Evolutionary conservation across 2,113 vertebrate species (phyloP).

Genomic region (Paradisaea rubra): DNA sequence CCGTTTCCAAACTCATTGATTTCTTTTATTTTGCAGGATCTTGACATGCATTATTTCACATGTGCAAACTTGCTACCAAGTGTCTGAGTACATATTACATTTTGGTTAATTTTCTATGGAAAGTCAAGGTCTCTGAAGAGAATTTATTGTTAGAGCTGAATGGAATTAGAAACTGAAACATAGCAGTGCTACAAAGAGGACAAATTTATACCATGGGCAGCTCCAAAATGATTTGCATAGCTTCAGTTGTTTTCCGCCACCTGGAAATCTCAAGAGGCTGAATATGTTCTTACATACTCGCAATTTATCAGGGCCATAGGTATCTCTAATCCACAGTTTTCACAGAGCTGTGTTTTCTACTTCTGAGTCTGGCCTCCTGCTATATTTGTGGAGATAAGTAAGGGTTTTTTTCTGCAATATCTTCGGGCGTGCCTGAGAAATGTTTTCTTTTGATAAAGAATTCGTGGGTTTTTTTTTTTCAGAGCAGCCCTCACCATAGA

Average conservation of each 20-base stretch:
- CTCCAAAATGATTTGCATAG: neutral
- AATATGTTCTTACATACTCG: neutral
- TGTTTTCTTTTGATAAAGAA: conserved; percentile 54
- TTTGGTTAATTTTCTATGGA: neutral
- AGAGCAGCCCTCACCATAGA: neutral
- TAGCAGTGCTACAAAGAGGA: neutral
- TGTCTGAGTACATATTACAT: neutral
- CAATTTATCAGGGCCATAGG: neutral
- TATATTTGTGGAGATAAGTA: neutral
- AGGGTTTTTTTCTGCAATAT: neutral
- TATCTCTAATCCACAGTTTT: neutral
- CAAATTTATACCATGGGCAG: neutral
- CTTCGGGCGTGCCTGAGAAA: neutral
- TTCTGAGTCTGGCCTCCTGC: neutral
- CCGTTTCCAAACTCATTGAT: neutral
- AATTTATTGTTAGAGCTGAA: neutral
- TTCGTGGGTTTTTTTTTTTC: neutral
- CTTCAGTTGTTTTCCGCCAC: neutral
- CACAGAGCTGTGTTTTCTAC: neutral
- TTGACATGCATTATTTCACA: neutral
- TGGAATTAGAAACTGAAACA: neutral
- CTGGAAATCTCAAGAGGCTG: neutral
- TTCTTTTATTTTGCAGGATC: neutral
- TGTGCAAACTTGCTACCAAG: neutral
- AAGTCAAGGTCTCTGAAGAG: neutral